Conservation (phyloP, 2,113 vertebrate genomes). For the Cheirogaleus medius region DNA sequence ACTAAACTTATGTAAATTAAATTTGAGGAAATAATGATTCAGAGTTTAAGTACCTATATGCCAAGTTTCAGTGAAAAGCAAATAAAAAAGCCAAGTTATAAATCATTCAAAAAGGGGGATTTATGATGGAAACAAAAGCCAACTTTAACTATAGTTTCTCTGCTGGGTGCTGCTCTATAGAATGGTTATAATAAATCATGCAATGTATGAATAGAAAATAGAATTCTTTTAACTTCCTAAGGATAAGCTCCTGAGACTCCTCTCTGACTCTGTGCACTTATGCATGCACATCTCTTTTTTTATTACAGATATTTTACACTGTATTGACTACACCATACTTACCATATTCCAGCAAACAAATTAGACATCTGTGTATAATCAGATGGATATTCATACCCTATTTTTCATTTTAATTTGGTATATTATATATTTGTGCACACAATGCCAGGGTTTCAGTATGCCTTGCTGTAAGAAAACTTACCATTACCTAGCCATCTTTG, state of each 20-base stretch:
- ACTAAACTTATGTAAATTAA: conserved; percentile 48
- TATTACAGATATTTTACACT: conserved; percentile 65
- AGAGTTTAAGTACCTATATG: conserved; percentile 19
- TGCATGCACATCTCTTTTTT: conserved; percentile 45
- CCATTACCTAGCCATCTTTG: background rate
- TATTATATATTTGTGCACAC: background rate
- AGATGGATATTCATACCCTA: background rate
- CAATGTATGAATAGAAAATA: conserved; percentile 63
- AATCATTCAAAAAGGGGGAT: conserved; percentile 58
- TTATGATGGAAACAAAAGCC: conserved; percentile 62
- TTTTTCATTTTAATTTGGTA: conserved; percentile 26
- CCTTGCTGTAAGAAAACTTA: background rate
- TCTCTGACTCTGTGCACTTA: conserved; percentile 68
- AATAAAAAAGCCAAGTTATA: conserved; percentile 61
- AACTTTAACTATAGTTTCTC: conserved; percentile 62
- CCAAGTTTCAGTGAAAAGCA: conserved; percentile 49
- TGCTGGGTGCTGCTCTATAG: conserved; percentile 36
- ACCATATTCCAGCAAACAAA: conserved; percentile 36
- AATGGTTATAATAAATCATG: conserved; percentile 74
- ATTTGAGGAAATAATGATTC: conserved; percentile 30
- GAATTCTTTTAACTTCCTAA: conserved; percentile 69
- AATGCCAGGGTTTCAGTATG: background rate
- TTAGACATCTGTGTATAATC: conserved; percentile 43
- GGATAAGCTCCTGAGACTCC: conserved; percentile 44
- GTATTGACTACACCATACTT: conserved; percentile 28